Conservation (phyloP, 2,888 invertebrate species). For the Xestia c-nigrum region DNA sequence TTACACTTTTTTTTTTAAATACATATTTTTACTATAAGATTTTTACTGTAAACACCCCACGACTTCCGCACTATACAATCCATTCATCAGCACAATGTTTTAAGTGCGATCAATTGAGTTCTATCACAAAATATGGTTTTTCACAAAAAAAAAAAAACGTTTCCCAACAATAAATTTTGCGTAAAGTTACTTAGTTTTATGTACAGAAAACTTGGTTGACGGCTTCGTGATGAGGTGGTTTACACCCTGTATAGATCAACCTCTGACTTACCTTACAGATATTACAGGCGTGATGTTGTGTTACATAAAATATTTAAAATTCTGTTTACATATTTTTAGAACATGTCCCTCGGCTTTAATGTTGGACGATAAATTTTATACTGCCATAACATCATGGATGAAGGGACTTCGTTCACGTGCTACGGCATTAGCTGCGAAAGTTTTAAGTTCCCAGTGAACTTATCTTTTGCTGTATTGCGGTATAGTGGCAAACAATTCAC, state of each 20-base stretch:
- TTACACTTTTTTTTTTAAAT: no score
- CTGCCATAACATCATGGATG: not conserved
- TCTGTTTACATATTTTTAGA: constrained; percentile 33
- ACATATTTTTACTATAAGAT: no score
- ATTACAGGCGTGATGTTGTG: not conserved
- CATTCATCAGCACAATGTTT: no score
- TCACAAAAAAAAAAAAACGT: no score
- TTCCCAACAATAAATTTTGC: no score
- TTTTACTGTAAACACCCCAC: no score
- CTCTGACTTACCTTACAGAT: not conserved
- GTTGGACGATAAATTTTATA: constrained; percentile 32
- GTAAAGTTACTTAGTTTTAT: no score
- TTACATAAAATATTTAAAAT: constrained; percentile 29
- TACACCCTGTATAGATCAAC: not conserved
- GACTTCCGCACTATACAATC: no score
- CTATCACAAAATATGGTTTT: no score
- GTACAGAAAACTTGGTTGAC: no score
- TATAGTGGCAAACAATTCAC: not conserved
- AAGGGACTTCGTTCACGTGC: not conserved
- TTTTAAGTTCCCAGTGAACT: not conserved
- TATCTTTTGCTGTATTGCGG: not conserved
- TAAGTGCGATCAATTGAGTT: no score
- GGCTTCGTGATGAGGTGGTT: no score
- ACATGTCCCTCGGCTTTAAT: constrained; percentile 19
- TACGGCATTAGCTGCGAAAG: not conserved